Base-by-base conservation (phyloP, 2,113 vertebrate species). In the Leptosomus discolor region DNA sequence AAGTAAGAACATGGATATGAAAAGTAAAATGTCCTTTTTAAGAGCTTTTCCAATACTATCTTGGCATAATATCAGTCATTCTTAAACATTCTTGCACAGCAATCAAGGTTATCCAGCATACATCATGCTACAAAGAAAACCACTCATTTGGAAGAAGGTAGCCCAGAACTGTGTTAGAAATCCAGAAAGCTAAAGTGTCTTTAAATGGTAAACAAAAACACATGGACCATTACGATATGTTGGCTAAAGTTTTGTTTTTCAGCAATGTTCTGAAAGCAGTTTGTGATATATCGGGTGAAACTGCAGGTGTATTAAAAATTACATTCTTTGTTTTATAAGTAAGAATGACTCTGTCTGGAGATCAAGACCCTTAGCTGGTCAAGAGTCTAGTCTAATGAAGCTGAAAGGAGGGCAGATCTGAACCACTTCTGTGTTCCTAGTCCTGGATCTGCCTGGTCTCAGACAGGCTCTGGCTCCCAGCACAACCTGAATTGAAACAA, bases 161-260 rank as follows among this genome's bases (percentile, higher is more conserved):
- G 11, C 22, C 19, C 34, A 79, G 88, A 94, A 74, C 51, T 65
- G 53, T 19, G 29, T 95, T 61, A 89, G 91, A 88, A 90, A 57
- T 36, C 19, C 71, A 94, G 92, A 57, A 34, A 39, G 13, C 18
- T 51, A 82, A 94, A 83, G 12, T 76, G 13, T 91, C 84, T 82
- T 92, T 27, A 21, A 70, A 64, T 32, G 60, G 48, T 11, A 54
- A 60, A n/a, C 39, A 87, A n/a, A 65, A 32, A 0, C 56, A 37
- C 1, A 4, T 6, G 67, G 70, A 6, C 17, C 50, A 15, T 11
- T 43, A 12, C 12, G 32, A 4, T 26, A 15, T 0, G 2, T 3
- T 41, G 73, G 36, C 45, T 67, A 26, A 64, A 91, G 39, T 21
- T 92, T 29, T 22, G 29, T 1, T 57, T 53, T 70, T 15, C 63